Base-by-base conservation (phyloP, 1,140 invertebrate species). In the Amyelois transitella region DNA sequence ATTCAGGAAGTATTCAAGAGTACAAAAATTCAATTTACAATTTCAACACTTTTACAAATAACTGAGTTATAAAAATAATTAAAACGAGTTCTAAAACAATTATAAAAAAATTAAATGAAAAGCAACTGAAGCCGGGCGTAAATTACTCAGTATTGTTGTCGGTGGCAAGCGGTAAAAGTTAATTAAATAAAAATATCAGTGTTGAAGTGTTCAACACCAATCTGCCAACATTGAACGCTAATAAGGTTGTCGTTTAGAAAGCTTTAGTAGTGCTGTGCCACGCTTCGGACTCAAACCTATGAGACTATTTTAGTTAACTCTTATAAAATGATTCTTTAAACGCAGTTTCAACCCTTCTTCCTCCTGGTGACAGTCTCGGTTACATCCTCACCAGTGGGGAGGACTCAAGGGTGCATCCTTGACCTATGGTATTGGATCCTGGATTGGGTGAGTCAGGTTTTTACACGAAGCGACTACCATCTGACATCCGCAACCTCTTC, bases 151-250 rank as follows among this genome's bases (percentile, higher is more conserved):
- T 66, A 79, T 79, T 82, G 77, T 81, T 62, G 73, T 72, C 64
- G 70, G 72, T 58, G 61, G 58, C 64, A 53, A 72, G 65, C 69
- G 67, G 65, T 72, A 63, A 65, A 79, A 82, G 75, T 84, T 86
- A 86, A 82, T 86, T 86, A 84, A 86, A 83, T 83, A 81, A 86
- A 83, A 86, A 82, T 75, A 83, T 72, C 71, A 68, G 67, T 68
- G 71, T 64, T 65, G 72, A 78, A 73, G 81, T 82, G 78, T 82
- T 72, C 82, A 76, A 80, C 78, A 79, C 58, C 81, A 82, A 83
- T 86, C 80, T 81, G 74, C 71, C 81, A 83, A 86, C 81, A 86
- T 85, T 83, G 73, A 77, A 77, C 70, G 79, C 75, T 79, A 83
- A 82, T 85, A 87, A 87, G n/a, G 77, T 85, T 83, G 83, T 76